Evolutionary conservation across 2,888 invertebrate species (phyloP).

Genomic region (Drosophila hamatofila): DNA sequence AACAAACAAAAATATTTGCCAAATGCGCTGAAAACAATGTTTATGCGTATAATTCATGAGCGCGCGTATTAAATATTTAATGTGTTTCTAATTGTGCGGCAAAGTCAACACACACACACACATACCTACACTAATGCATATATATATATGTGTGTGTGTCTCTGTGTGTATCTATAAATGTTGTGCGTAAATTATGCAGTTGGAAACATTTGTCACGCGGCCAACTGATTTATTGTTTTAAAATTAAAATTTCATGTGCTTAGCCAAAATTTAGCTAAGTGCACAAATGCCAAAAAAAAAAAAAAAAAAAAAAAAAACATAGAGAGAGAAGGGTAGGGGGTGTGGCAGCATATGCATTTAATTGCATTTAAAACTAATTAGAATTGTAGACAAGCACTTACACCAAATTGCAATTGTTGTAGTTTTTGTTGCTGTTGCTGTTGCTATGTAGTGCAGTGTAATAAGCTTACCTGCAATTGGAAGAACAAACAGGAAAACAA

Average conservation of each 20-base stretch:
- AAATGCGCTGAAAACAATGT: slow-evolving; percentile 50
- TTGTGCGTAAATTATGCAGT: slow-evolving; percentile 44
- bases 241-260: slow-evolving; percentile 57
- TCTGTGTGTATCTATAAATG: slow-evolving; percentile 1
- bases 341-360: slow-evolving; percentile 49
- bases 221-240: slow-evolving; percentile 69
- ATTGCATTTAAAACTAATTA: slow-evolving; percentile 74
- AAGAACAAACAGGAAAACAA: slow-evolving; percentile 62
- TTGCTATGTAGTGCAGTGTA: slow-evolving; percentile 36
- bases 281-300: slow-evolving; percentile 41
- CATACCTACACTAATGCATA: slow-evolving; percentile 19
- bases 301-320: background rate
- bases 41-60: slow-evolving; percentile 45
- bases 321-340: background rate
- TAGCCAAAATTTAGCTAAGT: slow-evolving; percentile 52
- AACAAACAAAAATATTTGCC: slow-evolving; percentile 45
- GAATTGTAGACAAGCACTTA: slow-evolving; percentile 75
- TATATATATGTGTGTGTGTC: too few species aligned
- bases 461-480: slow-evolving; percentile 78
- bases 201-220: slow-evolving; percentile 52
- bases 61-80: slow-evolving; percentile 70
- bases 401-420: slow-evolving; percentile 42
- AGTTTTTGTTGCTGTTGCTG: slow-evolving; percentile 19
- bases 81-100: slow-evolving; percentile 73
- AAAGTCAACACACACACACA: slow-evolving; percentile 38